These are phyloP conservation scores for Capitulum mitella DNA, from an alignment of 2,888 invertebrate genomes.

Conservation along the genomic window DNA sequence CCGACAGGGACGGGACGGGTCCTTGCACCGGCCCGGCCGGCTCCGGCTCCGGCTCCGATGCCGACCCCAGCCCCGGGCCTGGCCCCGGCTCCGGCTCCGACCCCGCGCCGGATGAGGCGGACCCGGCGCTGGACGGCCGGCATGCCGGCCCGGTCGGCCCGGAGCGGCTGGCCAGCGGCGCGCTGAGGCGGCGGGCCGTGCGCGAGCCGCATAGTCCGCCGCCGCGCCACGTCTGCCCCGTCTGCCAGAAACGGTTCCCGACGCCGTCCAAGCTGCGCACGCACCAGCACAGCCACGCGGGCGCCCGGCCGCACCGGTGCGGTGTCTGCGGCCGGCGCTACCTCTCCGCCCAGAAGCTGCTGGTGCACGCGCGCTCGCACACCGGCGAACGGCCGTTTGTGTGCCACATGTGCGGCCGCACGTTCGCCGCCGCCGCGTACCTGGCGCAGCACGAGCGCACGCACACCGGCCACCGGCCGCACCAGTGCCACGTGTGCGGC, in stretches of 20 bases:
- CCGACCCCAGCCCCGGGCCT: too few species aligned
- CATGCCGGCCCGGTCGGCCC: background rate
- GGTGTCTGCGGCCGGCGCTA: background rate
- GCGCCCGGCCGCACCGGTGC: background rate
- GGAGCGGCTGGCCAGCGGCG: background rate
- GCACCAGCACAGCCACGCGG: background rate
- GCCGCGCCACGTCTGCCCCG: background rate
- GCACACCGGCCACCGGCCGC: slow-evolving; percentile 38
- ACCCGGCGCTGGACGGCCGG: background rate
- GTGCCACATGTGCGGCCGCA: slow-evolving; percentile 7
- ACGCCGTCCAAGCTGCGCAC: background rate
- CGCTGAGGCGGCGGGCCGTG: background rate
- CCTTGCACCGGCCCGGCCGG: too few species aligned
- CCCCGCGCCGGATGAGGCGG: too few species aligned
- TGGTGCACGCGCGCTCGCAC: slow-evolving; percentile 11
- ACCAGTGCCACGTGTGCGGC: slow-evolving; percentile 38
- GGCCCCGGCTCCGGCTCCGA: too few species aligned
- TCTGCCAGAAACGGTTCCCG: background rate
- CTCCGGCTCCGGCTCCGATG: too few species aligned
- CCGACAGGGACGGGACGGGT: too few species aligned
- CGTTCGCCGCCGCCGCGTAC: slow-evolving; percentile 11
- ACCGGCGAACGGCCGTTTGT: slow-evolving; percentile 5
- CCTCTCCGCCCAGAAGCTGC: slow-evolving; percentile 16
- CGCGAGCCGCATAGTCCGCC: background rate
- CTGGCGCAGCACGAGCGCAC: slow-evolving; percentile 38